These are phyloP conservation scores for Anoplolepis gracilipes DNA, from an alignment of 1,140 invertebrate genomes.

Conservation along the genomic window DNA sequence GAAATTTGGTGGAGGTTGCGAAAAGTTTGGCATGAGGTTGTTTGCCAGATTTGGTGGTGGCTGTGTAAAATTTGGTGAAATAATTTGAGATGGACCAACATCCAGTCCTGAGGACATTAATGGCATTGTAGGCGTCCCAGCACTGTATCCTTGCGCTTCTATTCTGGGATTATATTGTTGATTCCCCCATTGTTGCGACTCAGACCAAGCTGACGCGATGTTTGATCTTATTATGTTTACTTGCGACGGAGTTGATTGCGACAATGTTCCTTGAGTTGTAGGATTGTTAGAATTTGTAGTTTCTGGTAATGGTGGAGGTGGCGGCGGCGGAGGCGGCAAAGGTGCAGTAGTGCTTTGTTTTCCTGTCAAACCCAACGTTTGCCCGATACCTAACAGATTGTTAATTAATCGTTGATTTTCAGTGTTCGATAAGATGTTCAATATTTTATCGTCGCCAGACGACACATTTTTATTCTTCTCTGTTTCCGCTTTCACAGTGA, in stretches of 20 bases:
- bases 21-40: slow-evolving; percentile 67
- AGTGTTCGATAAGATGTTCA: slow-evolving; percentile 83
- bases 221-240: slow-evolving; percentile 74
- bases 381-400: slow-evolving; percentile 84
- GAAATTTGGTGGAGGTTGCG: slow-evolving; percentile 73
- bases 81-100: slow-evolving; percentile 43
- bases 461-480: slow-evolving; percentile 81
- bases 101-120: slow-evolving; percentile 29
- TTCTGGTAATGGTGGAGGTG: slow-evolving; percentile 66
- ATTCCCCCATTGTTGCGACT: slow-evolving; percentile 80
- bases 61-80: slow-evolving; percentile 74
- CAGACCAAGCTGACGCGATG: slow-evolving; percentile 77
- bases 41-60: slow-evolving; percentile 75
- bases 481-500: slow-evolving; percentile 77
- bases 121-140: not conserved
- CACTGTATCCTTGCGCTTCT: slow-evolving; percentile 36
- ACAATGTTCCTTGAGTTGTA: slow-evolving; percentile 11
- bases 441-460: slow-evolving; percentile 83
- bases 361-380: slow-evolving; percentile 82
- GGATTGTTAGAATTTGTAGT: slow-evolving; percentile 24
- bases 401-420: slow-evolving; percentile 84
- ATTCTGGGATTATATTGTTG: slow-evolving; percentile 80
- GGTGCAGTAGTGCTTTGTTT: slow-evolving; percentile 74
- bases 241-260: slow-evolving; percentile 47
- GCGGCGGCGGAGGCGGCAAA: slow-evolving; percentile 48